phyloP scores from a whole-genome alignment of 2,113 vertebrate species.

The Aplodontia rufa region DNA sequence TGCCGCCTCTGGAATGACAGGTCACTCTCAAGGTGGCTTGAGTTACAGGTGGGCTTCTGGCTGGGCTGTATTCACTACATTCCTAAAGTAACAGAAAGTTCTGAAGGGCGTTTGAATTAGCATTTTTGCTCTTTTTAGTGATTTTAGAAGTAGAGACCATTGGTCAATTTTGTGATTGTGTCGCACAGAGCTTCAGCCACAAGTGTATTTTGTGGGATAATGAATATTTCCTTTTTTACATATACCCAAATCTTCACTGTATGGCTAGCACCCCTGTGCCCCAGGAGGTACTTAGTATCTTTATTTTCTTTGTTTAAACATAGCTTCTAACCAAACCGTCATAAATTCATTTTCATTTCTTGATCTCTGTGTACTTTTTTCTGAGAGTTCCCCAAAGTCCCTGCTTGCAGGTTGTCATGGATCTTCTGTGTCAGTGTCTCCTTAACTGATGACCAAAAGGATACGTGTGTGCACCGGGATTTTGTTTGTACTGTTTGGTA shows the following conservation, averaged over 20 bases:
- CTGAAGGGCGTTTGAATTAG: background rate
- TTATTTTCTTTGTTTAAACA: background rate
- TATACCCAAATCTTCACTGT: background rate
- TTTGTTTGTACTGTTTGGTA: background rate
- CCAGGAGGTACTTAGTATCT: background rate
- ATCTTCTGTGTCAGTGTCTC: background rate
- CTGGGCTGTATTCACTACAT: background rate
- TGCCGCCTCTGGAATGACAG: too few species aligned
- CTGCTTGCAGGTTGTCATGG: background rate
- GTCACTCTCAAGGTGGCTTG: background rate
- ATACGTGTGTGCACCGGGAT: background rate
- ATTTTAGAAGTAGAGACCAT: background rate
- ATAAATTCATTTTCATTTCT: background rate
- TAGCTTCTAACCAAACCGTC: background rate
- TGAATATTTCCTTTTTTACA: background rate
- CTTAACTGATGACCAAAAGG: background rate
- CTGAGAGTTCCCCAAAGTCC: slow-evolving; percentile 21
- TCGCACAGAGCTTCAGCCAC: background rate
- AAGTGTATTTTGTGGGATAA: background rate
- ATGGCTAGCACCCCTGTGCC: background rate
- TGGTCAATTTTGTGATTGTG: background rate
- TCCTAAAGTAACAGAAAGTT: background rate
- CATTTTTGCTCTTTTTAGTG: background rate
- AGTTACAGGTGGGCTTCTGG: background rate
- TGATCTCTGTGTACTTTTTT: background rate